These are phyloP conservation scores for Eulithis prunata DNA, from an alignment of 2,888 invertebrate species.

Conservation along the genomic window DNA sequence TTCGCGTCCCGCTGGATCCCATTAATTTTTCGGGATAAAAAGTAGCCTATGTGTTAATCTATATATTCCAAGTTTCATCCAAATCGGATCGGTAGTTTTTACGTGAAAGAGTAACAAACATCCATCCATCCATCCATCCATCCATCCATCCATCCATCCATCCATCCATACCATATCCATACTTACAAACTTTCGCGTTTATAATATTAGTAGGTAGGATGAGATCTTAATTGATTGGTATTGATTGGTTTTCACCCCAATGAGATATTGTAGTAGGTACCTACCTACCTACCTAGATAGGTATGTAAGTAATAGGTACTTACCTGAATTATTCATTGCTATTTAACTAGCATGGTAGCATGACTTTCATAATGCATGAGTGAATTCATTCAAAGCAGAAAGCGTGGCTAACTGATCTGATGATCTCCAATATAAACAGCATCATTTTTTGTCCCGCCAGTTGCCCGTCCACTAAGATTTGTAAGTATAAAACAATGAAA, in stretches of 20 bases:
- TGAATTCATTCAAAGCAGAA: constrained; percentile 32
- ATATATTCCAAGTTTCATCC: too few relatives aligned
- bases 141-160: too few relatives aligned
- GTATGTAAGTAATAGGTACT: neutral
- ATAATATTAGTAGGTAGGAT: too few relatives aligned
- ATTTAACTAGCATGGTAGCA: constrained; percentile 43
- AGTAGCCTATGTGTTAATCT: too few relatives aligned
- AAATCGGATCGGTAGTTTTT: too few relatives aligned
- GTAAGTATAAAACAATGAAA: constrained; percentile 8
- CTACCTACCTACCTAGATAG: neutral
- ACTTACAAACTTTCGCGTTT: too few relatives aligned
- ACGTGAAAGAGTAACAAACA: too few relatives aligned
- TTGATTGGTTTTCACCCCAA: neutral
- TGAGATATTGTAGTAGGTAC: neutral
- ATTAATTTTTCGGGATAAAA: too few relatives aligned
- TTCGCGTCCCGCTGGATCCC: too few relatives aligned
- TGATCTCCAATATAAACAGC: constrained; percentile 9
- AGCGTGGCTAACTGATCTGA: constrained; percentile 23
- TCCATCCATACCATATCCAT: too few relatives aligned
- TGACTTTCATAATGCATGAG: constrained; percentile 42
- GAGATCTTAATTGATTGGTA: too few relatives aligned
- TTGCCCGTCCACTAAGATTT: neutral
- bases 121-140: too few relatives aligned
- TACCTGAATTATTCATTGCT: constrained; percentile 12
- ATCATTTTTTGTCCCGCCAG: neutral